A percentile compares a stretch with the other conserved stretches of the same genome.
Evolutionary conservation across 92 coral and sea anemone species (phyloP).

Genomic region (Isaurus tuberculatus): DNA sequence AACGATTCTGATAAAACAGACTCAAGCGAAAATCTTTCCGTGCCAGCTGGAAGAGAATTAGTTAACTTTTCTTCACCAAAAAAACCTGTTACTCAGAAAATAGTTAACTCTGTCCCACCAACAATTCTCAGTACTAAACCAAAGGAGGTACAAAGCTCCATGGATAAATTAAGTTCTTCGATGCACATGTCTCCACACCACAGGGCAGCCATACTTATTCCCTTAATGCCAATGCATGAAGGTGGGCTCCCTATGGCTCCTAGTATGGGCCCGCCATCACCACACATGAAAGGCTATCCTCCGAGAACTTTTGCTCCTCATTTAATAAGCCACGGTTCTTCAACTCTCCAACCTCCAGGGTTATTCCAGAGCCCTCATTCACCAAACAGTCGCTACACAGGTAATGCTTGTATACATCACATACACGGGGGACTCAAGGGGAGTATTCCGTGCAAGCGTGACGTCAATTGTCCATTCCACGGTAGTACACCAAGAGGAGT

Average conservation of each 20-base stretch:
- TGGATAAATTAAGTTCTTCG: conserved; percentile 75
- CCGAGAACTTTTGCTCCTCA: conserved; percentile 97
- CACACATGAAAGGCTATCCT: conserved; percentile 85
- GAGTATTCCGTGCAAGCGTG: conserved; percentile 86
- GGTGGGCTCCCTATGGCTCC: conserved; percentile 82
- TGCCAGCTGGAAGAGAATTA: conserved; percentile 45
- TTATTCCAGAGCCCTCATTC: conserved; percentile 73
- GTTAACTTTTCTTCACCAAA: conserved; percentile 72
- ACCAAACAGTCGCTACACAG: conserved; percentile 73
- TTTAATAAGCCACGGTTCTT: conserved; percentile 84
- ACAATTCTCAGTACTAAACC: conserved; percentile 65
- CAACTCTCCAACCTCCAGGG: conserved; percentile 71
- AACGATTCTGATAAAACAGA: conserved; percentile 11
- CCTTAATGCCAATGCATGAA: conserved; percentile 92
- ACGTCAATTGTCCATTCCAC: conserved; percentile 96
- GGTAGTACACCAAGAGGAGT: conserved; percentile 85
- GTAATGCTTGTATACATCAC: conserved; percentile 80
- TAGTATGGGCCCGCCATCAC: conserved; percentile 80
- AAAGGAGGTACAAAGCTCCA: conserved; percentile 49
- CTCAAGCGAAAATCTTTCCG: conserved; percentile 60
- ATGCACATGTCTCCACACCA: conserved; percentile 86
- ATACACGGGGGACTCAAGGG: conserved; percentile 81
- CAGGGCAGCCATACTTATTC: conserved; percentile 89
- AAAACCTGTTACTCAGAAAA: conserved; percentile 65
- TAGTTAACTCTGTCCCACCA: conserved; percentile 89